phyloP scores from a whole-genome alignment of 2,113 vertebrate species.

The Gymnorhina tibicen region DNA sequence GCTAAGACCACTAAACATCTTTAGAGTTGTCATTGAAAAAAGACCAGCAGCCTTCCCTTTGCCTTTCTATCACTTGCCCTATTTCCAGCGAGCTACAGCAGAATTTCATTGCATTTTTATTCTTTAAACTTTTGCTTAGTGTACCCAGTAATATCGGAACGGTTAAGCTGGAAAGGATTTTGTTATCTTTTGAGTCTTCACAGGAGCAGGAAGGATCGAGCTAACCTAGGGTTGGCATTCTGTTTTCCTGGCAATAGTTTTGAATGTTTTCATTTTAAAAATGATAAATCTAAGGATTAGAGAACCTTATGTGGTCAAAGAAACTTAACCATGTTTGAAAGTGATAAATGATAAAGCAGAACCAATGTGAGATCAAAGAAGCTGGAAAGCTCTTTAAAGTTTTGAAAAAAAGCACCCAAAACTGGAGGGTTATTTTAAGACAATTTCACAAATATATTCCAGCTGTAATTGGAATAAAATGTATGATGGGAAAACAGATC shows the following conservation, averaged over 20 bases:
- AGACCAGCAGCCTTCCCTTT: neutral
- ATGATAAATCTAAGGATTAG: neutral
- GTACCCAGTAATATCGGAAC: neutral
- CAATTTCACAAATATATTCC: neutral
- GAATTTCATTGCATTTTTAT: neutral
- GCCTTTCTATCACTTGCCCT: neutral
- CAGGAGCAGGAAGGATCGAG: neutral
- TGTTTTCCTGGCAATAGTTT: neutral
- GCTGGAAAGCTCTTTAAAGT: neutral
- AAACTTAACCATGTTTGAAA: neutral
- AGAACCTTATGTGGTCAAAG: neutral
- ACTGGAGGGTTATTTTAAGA: neutral
- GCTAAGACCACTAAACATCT: neutral
- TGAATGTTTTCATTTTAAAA: neutral
- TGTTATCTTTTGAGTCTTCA: neutral
- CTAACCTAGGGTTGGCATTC: neutral
- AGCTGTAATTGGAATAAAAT: neutral
- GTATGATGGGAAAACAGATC: neutral
- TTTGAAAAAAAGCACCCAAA: neutral
- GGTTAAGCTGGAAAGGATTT: neutral
- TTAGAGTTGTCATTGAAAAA: neutral
- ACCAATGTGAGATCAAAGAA: neutral
- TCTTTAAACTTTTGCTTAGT: neutral
- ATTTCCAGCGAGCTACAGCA: neutral
- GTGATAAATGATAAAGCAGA: constrained; percentile 7